Percentiles rank a stretch among this genome's conserved stretches.
Evolutionary conservation across 2,113 vertebrate species (phyloP).

Genomic region (Merops nubicus): DNA sequence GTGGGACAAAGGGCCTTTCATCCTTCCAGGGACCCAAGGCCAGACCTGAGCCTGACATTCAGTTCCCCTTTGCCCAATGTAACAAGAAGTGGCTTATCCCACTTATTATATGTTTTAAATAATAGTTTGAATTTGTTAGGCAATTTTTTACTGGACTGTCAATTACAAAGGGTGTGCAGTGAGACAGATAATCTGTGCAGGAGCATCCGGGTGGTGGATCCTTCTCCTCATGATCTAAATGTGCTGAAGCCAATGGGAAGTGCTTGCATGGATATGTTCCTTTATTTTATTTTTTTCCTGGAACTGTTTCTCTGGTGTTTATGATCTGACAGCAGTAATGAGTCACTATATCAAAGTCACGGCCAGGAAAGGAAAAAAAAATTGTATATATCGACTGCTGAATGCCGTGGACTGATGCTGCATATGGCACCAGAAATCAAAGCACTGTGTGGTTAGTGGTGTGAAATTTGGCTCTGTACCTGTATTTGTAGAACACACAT

Average conservation of each 20-base stretch:
- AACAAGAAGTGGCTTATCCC: neutral
- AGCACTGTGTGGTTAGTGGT: slow-evolving; percentile 40
- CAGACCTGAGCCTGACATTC: neutral
- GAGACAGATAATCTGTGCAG: neutral
- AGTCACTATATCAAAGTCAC: slow-evolving; percentile 56
- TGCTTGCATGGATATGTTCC: neutral
- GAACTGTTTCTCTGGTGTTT: slow-evolving; percentile 56
- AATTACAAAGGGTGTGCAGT: neutral
- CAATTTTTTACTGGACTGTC: neutral
- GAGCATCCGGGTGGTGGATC: neutral
- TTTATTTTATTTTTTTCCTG: neutral
- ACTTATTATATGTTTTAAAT: neutral
- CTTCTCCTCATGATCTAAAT: neutral
- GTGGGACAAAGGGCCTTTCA: neutral
- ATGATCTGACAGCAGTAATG: slow-evolving; percentile 65
- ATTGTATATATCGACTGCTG: neutral
- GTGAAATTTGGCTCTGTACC: slow-evolving; percentile 57
- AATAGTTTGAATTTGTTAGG: neutral
- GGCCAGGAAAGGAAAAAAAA: slow-evolving; percentile 46
- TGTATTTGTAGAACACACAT: slow-evolving; percentile 22
- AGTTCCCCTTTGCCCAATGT: neutral
- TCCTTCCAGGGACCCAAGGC: neutral
- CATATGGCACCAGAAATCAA: slow-evolving; percentile 43
- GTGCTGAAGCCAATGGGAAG: neutral
- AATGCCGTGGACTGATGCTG: slow-evolving; percentile 40